Percentiles rank a stretch among this genome's conserved stretches.
These are phyloP conservation scores for Desmodus rotundus DNA, from an alignment of 2,113 vertebrate species.

Conservation along the genomic window DNA sequence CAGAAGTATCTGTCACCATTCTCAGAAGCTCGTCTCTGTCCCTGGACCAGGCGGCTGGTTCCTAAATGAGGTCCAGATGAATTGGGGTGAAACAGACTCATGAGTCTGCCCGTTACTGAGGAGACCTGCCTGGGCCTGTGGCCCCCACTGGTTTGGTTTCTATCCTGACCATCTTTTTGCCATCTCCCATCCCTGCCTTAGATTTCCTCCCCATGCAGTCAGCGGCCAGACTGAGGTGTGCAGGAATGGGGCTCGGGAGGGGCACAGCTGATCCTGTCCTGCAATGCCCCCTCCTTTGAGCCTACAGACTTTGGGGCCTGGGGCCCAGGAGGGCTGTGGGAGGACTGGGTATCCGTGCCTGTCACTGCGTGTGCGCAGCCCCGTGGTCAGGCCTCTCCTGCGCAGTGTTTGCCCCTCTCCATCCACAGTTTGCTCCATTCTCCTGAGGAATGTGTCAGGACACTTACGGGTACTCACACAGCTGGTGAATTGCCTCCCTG, in stretches of 20 bases:
- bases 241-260: accelerated
- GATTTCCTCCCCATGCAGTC: not conserved
- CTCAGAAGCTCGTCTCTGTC: not conserved
- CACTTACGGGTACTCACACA: not conserved
- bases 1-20: not conserved
- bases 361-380: not conserved
- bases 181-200: not conserved
- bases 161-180: not conserved
- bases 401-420: not conserved
- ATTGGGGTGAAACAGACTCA: not conserved
- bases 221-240: not conserved
- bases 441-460: not conserved
- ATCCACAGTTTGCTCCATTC: not conserved
- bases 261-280: too few relatives aligned
- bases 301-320: not conserved
- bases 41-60: not conserved
- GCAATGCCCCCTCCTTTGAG: not conserved
- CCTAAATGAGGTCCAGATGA: not conserved
- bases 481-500: not conserved
- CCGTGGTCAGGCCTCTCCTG: not conserved
- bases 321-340: not conserved
- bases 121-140: not conserved
- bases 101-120: not conserved
- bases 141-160: not conserved
- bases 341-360: not conserved